A percentile compares a stretch with the other conserved stretches of the same genome.
phyloP scores from a whole-genome alignment of 2,888 invertebrate species.

The Eustalomyia histrio region DNA sequence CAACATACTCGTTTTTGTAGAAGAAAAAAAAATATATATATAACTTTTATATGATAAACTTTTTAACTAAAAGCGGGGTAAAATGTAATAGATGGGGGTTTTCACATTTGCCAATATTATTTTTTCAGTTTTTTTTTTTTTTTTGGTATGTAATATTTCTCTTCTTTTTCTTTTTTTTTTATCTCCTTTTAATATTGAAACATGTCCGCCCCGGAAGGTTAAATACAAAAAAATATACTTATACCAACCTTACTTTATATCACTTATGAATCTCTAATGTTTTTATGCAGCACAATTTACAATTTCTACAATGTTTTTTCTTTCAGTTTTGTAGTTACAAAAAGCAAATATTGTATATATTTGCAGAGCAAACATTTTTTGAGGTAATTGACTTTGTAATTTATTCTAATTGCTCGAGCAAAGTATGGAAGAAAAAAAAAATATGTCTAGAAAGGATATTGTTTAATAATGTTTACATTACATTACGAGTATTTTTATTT shows the following conservation, averaged over 20 bases:
- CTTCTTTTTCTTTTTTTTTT: conserved; percentile 49
- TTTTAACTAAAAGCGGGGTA: not conserved
- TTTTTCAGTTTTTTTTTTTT: not conserved
- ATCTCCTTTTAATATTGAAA: conserved; percentile 65
- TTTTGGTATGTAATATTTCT: conserved; percentile 50
- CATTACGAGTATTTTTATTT: conserved; percentile 55
- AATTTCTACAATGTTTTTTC: not conserved
- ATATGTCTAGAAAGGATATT: conserved; percentile 63
- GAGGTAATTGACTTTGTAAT: conserved; percentile 76
- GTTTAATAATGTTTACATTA: conserved; percentile 62
- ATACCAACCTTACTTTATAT: conserved; percentile 27
- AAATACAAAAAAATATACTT: conserved; percentile 67
- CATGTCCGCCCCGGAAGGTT: conserved; percentile 69
- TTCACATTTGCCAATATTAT: not conserved
- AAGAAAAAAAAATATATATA: conserved; percentile 20
- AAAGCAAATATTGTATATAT: conserved; percentile 56
- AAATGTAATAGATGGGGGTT: not conserved
- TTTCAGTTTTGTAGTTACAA: conserved; percentile 14
- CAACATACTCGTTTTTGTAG: conserved; percentile 5
- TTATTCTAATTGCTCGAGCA: conserved; percentile 76
- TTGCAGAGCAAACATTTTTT: conserved; percentile 56
- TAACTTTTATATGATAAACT: conserved; percentile 11
- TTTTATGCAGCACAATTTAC: conserved; percentile 45
- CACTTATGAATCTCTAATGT: conserved; percentile 58
- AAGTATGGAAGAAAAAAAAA: conserved; percentile 23